Evolutionary conservation across 92 coral and sea anemone species (phyloP).

Genomic region (Montipora capitata): DNA sequence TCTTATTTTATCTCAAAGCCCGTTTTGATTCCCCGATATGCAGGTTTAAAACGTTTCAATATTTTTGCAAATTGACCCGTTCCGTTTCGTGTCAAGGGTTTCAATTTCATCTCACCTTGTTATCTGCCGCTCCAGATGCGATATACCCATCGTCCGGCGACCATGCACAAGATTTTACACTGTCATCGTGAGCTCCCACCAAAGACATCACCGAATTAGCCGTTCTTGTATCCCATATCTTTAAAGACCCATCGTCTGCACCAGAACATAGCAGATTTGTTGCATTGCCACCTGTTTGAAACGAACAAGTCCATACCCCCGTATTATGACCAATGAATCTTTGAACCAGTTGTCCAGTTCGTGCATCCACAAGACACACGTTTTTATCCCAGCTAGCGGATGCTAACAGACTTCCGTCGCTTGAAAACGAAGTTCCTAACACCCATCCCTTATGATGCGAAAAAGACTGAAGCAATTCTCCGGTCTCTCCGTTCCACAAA

Average conservation of each 20-base stretch:
- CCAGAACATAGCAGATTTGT: constrained; percentile 92
- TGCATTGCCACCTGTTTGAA: constrained; percentile 71
- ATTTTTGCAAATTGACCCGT: neutral
- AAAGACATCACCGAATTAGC: constrained; percentile 83
- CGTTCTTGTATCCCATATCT: constrained; percentile 92
- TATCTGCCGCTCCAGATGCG: constrained; percentile 93
- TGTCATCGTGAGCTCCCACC: constrained; percentile 98
- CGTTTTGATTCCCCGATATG: too few relatives aligned
- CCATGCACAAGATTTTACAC: constrained; percentile 94
- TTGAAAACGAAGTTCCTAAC: constrained; percentile 88
- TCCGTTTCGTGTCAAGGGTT: neutral
- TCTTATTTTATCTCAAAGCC: too few relatives aligned
- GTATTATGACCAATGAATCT: constrained; percentile 86
- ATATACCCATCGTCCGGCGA: constrained; percentile 89
- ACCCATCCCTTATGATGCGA: constrained; percentile 89
- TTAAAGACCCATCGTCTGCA: constrained; percentile 94
- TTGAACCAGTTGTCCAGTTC: constrained; percentile 78
- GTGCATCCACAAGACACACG: constrained; percentile 81
- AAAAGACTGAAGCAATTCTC: constrained; percentile 68
- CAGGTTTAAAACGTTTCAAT: too few relatives aligned
- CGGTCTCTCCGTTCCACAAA: constrained; percentile 86
- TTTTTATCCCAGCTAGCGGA: constrained; percentile 95
- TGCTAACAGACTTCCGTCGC: constrained; percentile 84
- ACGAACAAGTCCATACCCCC: constrained; percentile 97
- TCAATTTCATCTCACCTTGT: constrained; percentile 73